These are phyloP conservation scores for Galago senegalensis DNA, from an alignment of 2,797 vertebrate genomes.

Conservation along the genomic window DNA sequence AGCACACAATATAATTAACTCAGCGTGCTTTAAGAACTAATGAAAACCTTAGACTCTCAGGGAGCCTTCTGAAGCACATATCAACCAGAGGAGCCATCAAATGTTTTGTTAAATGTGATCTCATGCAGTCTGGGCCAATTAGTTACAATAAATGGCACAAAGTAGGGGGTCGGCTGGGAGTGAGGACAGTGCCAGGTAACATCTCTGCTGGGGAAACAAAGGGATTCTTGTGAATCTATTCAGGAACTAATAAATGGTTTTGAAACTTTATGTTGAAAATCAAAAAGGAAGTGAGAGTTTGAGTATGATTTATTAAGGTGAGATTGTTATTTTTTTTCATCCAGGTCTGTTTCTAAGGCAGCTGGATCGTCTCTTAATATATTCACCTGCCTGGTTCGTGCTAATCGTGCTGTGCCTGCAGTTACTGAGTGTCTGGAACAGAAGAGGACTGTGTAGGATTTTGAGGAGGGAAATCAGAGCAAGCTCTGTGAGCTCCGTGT, in stretches of 20 bases:
- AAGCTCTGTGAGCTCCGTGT: background rate
- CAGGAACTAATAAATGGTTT: background rate
- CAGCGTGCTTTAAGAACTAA: slow-evolving; percentile 65
- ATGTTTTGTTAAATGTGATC: slow-evolving; percentile 72
- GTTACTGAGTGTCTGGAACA: background rate
- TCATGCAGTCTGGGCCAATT: slow-evolving; percentile 64
- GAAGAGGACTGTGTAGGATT: background rate
- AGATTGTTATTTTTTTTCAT: background rate
- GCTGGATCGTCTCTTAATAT: background rate
- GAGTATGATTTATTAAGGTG: background rate
- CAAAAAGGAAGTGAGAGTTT: slow-evolving; percentile 12
- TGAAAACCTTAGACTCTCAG: slow-evolving; percentile 64
- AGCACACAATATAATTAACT: slow-evolving; percentile 68
- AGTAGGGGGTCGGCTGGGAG: background rate
- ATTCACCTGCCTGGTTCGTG: background rate
- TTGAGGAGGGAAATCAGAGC: background rate
- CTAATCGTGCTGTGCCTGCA: too few relatives aligned
- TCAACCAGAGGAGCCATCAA: slow-evolving; percentile 55
- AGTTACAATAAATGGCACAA: slow-evolving; percentile 67
- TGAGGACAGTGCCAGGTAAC: background rate
- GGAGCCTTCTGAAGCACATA: slow-evolving; percentile 35
- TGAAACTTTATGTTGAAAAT: slow-evolving; percentile 24
- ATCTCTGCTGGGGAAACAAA: background rate
- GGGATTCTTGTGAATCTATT: background rate
- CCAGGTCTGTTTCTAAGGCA: background rate